Evolutionary conservation across 2,797 vertebrate genomes (phyloP).

Genomic region (Lutra lutra): DNA sequence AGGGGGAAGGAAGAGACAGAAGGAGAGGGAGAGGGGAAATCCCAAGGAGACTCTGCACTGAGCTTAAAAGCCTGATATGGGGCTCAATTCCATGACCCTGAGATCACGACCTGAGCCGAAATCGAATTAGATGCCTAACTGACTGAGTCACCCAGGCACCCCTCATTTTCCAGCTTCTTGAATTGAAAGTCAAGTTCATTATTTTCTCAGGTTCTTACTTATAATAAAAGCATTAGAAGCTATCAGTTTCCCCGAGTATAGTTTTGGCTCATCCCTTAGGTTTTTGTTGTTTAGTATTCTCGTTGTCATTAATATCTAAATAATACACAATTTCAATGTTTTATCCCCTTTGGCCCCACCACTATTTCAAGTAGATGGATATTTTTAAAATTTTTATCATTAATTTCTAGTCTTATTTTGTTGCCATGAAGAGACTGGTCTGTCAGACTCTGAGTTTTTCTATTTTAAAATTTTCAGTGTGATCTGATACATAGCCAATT

Average conservation of each 20-base stretch:
- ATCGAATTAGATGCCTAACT: background rate
- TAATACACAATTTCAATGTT: background rate
- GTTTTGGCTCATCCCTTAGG: background rate
- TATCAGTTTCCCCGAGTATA: background rate
- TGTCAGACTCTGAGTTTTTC: background rate
- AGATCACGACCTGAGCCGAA: background rate
- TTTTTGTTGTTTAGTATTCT: background rate
- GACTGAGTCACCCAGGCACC: background rate
- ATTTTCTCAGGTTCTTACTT: background rate
- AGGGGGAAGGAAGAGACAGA: background rate
- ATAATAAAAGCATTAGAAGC: constrained; percentile 8
- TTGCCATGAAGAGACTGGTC: background rate
- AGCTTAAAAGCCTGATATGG: background rate
- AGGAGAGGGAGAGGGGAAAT: background rate
- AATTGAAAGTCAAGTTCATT: background rate
- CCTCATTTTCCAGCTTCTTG: background rate
- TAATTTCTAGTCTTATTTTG: constrained; percentile 21
- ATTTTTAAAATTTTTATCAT: background rate
- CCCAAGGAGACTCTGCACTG: background rate
- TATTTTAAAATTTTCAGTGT: background rate
- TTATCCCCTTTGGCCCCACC: background rate
- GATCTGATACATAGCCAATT: background rate
- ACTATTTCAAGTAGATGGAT: constrained; percentile 15
- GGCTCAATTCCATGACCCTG: background rate
- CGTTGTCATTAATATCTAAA: constrained; percentile 26